A percentile compares a stretch with the other conserved stretches of the same genome.
phyloP scores from a whole-genome alignment of 2,797 vertebrate species.

The Danio aesculapii region DNA sequence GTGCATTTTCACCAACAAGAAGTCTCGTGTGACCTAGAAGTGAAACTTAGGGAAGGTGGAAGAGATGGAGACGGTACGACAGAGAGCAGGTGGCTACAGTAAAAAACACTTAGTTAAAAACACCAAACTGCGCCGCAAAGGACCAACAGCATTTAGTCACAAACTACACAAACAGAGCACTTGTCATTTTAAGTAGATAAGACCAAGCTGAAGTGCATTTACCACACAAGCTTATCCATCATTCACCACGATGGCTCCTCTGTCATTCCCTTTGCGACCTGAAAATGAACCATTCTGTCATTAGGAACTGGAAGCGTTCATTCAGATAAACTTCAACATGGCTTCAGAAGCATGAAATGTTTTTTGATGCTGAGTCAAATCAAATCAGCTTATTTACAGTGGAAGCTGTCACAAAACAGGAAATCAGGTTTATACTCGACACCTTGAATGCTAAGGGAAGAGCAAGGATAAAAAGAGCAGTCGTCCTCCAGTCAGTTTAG shows the following conservation, averaged over 20 bases:
- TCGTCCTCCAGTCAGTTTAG: background rate
- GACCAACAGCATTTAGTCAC: slow-evolving; percentile 65
- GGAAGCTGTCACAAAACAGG: slow-evolving; percentile 39
- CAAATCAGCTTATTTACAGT: slow-evolving; percentile 18
- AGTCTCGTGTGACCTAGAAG: slow-evolving; percentile 59
- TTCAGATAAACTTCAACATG: slow-evolving; percentile 67
- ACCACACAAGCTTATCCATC: slow-evolving; percentile 65
- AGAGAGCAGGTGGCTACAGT: slow-evolving; percentile 40
- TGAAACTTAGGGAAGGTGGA: background rate
- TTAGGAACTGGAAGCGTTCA: slow-evolving; percentile 60
- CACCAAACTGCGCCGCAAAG: slow-evolving; percentile 53
- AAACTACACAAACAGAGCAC: slow-evolving; percentile 59
- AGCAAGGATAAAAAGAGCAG: background rate
- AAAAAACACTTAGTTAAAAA: slow-evolving; percentile 55
- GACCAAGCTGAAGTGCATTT: slow-evolving; percentile 62
- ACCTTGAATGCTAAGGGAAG: background rate
- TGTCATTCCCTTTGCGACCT: slow-evolving; percentile 56
- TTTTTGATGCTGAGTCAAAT: slow-evolving; percentile 61
- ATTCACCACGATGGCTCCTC: slow-evolving; percentile 63
- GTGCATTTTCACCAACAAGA: slow-evolving; percentile 57
- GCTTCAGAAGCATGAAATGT: slow-evolving; percentile 69
- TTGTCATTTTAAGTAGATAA: slow-evolving; percentile 72
- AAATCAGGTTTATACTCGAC: background rate
- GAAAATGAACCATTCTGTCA: slow-evolving; percentile 72
- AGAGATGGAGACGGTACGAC: slow-evolving; percentile 17